Evolutionary conservation across 2,888 invertebrate genomes (phyloP).

Genomic region (Lottia scabra): DNA sequence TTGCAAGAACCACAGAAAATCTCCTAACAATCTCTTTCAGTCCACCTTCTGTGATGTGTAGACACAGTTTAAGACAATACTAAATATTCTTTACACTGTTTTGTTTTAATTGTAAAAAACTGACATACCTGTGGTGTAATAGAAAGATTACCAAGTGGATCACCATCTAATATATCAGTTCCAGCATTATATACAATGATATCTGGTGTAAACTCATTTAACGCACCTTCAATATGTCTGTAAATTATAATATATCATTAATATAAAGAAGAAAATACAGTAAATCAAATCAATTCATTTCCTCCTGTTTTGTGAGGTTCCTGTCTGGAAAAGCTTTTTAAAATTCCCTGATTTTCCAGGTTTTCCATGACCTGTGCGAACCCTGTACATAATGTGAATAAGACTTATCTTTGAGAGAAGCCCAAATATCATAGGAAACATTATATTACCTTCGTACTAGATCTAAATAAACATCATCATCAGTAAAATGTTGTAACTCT

Average conservation of each 20-base stretch:
- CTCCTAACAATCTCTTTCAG: too few relatives aligned
- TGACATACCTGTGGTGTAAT: constrained; percentile 77
- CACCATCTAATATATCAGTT: constrained; percentile 84
- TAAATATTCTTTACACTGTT: too few relatives aligned
- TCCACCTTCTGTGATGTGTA: too few relatives aligned
- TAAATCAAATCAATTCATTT: neutral
- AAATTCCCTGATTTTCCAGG: too few relatives aligned
- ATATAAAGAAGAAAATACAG: neutral
- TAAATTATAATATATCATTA: constrained; percentile 7
- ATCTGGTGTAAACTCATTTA: constrained; percentile 79
- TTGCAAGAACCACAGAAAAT: too few relatives aligned
- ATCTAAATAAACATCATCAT: constrained; percentile 79
- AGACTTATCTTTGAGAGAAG: too few relatives aligned
- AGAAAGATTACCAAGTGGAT: constrained; percentile 81
- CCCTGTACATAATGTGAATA: too few relatives aligned
- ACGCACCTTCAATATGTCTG: constrained; percentile 78
- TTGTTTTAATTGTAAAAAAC: too few relatives aligned
- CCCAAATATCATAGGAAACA: too few relatives aligned
- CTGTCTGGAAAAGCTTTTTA: too few relatives aligned
- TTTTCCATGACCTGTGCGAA: too few relatives aligned
- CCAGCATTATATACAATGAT: constrained; percentile 94
- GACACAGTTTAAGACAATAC: too few relatives aligned
- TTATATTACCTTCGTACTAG: constrained; percentile 76
- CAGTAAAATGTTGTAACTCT: constrained; percentile 76
- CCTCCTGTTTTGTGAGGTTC: neutral